phyloP scores from a whole-genome alignment of 2,888 invertebrate genomes.

The Zygaena filipendulae region DNA sequence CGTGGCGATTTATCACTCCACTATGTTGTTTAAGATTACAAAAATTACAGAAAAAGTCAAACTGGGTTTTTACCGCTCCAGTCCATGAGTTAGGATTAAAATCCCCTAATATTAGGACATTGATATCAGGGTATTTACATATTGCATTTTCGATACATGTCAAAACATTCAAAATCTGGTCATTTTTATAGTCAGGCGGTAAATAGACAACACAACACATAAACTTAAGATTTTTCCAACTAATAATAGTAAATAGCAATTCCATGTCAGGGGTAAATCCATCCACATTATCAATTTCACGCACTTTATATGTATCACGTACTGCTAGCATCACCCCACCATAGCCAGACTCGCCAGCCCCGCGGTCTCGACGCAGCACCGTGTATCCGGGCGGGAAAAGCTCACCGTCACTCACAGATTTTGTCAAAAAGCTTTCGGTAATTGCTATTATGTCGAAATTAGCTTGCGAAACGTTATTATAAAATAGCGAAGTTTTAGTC shows the following conservation, averaged over 20 bases:
- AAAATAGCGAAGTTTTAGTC: too few species aligned
- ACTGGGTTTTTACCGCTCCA: background rate
- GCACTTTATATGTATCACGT: background rate
- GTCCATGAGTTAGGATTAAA: constrained; percentile 2
- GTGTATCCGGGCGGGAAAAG: constrained; percentile 5
- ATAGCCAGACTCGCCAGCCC: constrained; percentile 7
- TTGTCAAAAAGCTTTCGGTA: constrained; percentile 8
- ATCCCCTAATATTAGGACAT: constrained; percentile 1
- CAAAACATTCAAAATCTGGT: constrained; percentile 2
- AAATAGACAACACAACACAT: constrained; percentile 4
- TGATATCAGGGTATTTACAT: constrained; percentile 1
- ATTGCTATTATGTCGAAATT: constrained; percentile 6
- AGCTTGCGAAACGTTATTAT: too few species aligned
- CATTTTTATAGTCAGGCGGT: constrained; percentile 3
- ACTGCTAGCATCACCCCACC: constrained; percentile 7
- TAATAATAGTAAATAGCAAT: constrained; percentile 1
- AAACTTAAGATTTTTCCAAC: constrained; percentile 3
- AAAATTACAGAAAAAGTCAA: constrained; percentile 1
- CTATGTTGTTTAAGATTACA: constrained; percentile 1
- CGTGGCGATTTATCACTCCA: background rate
- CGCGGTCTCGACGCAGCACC: constrained; percentile 4
- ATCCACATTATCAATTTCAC: constrained; percentile 1
- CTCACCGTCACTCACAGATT: constrained; percentile 5
- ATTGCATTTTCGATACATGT: constrained; percentile 3
- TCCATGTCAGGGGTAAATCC: constrained; percentile 2